phyloP scores from a whole-genome alignment of 2,797 vertebrate genomes.

The Myotis planiceps region DNA sequence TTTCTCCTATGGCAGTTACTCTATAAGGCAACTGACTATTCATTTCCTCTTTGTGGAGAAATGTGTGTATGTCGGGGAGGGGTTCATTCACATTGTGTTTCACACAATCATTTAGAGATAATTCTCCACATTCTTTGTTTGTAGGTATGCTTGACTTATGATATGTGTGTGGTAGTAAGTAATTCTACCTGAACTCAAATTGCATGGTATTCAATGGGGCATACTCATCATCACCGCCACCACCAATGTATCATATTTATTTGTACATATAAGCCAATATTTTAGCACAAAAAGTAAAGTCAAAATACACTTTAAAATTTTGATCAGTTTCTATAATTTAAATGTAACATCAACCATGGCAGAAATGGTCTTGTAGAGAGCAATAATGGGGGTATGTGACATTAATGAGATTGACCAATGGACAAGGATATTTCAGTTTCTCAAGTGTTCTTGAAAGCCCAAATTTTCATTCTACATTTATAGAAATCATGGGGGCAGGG shows the following conservation, averaged over 20 bases:
- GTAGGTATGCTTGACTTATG: background rate
- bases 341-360: background rate
- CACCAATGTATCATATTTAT: background rate
- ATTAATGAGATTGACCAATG: background rate
- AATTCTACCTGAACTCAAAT: background rate
- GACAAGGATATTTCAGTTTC: background rate
- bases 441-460: background rate
- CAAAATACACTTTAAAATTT: slow-evolving; percentile 32
- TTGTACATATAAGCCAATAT: background rate
- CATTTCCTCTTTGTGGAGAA: background rate
- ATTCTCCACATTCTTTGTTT: background rate
- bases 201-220: background rate
- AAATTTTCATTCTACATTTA: background rate
- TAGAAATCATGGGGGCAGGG: background rate
- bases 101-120: background rate
- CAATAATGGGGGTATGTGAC: too few relatives aligned
- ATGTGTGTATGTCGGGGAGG: background rate
- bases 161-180: background rate
- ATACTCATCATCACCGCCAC: background rate
- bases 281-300: background rate
- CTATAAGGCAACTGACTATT: background rate
- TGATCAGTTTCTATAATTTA: background rate
- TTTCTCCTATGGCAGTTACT: background rate
- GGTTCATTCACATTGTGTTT: background rate
- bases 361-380: background rate